A percentile compares a stretch with the other conserved stretches of the same genome.
These are phyloP conservation scores for Brassicogethes aeneus DNA, from an alignment of 2,888 invertebrate species.

Conservation along the genomic window DNA sequence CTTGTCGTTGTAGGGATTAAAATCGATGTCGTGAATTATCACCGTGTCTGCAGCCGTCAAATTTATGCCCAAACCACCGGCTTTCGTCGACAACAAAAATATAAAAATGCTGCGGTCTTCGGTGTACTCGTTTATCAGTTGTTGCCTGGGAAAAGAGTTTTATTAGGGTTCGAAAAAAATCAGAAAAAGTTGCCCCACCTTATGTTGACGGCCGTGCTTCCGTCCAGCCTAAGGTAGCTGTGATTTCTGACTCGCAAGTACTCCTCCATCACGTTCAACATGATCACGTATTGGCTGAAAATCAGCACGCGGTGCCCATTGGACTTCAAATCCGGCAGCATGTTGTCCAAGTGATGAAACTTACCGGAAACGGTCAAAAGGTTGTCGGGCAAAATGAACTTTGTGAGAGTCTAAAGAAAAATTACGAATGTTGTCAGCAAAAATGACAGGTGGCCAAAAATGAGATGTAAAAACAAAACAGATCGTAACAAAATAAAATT, in stretches of 20 bases:
- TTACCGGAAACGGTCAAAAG: slow-evolving; percentile 81
- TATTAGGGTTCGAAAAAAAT: slow-evolving; percentile 1
- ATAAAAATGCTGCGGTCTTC: slow-evolving; percentile 70
- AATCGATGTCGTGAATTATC: slow-evolving; percentile 94
- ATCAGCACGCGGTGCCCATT: slow-evolving; percentile 77
- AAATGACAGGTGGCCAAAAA: no score
- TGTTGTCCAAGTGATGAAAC: slow-evolving; percentile 66
- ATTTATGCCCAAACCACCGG: slow-evolving; percentile 94
- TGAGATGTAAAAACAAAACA: no score
- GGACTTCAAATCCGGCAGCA: slow-evolving; percentile 64
- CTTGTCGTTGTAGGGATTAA: slow-evolving; percentile 97
- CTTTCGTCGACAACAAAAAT: slow-evolving; percentile 86
- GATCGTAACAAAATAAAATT: no score
- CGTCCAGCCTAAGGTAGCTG: slow-evolving; percentile 78
- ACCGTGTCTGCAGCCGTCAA: slow-evolving; percentile 92
- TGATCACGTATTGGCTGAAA: slow-evolving; percentile 95
- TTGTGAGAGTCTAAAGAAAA: slow-evolving; percentile 53
- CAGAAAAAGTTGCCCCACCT: slow-evolving; percentile 42
- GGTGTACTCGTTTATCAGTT: slow-evolving; percentile 84
- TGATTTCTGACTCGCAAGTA: slow-evolving; percentile 69
- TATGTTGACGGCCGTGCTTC: slow-evolving; percentile 76
- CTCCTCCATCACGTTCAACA: slow-evolving; percentile 86
- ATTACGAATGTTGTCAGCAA: no score
- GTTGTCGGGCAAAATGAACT: slow-evolving; percentile 55
- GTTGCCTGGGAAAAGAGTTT: slow-evolving; percentile 54